These are phyloP conservation scores for Emydocephalus ijimae DNA, from an alignment of 2,113 vertebrate species.

Conservation along the genomic window DNA sequence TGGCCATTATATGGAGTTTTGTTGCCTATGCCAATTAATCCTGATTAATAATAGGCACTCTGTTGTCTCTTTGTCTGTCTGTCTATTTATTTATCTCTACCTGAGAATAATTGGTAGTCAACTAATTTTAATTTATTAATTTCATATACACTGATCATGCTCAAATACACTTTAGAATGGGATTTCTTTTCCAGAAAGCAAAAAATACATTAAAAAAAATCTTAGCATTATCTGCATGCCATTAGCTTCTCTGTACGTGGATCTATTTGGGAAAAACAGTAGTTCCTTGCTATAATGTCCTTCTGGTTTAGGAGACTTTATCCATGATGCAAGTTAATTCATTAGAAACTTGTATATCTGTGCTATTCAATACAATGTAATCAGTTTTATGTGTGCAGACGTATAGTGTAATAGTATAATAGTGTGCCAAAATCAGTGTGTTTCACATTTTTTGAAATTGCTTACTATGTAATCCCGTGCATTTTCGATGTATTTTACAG, in stretches of 20 bases:
- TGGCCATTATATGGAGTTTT: neutral
- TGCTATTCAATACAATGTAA: neutral
- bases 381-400: neutral
- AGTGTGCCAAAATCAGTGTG: neutral
- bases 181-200: constrained; percentile 56
- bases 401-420: neutral
- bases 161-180: constrained; percentile 42
- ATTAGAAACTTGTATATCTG: neutral
- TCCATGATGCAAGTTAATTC: neutral
- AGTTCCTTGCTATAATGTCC: neutral
- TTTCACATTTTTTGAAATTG: constrained; percentile 31
- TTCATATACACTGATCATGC: neutral
- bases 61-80: neutral
- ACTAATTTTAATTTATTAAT: neutral
- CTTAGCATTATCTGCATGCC: neutral
- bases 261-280: neutral
- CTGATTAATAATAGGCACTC: neutral
- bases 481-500: constrained; percentile 19
- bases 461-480: constrained; percentile 42
- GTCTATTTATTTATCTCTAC: neutral
- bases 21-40: constrained; percentile 11
- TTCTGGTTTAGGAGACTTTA: neutral
- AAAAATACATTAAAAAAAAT: neutral
- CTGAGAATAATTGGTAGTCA: neutral
- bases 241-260: constrained; percentile 54